Percentiles rank a stretch among this genome's conserved stretches.
These are phyloP conservation scores for Protula sp. DNA, from an alignment of 2,888 invertebrate genomes.

Conservation along the genomic window DNA sequence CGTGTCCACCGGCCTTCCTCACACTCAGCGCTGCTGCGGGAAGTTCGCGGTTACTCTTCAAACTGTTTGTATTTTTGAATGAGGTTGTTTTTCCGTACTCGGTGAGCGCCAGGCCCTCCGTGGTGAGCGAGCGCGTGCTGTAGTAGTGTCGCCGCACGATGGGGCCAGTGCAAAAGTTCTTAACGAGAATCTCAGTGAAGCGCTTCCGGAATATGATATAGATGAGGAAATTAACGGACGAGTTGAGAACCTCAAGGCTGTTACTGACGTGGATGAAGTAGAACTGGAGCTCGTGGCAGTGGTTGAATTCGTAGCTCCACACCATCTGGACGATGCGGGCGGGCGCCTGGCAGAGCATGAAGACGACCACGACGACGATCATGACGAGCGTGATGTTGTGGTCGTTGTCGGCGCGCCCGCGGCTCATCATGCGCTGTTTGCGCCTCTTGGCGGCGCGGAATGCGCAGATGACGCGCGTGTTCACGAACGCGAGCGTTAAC, in stretches of 20 bases:
- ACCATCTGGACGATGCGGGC: slow-evolving; percentile 19
- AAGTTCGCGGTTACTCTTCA: too few species aligned
- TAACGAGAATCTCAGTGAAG: slow-evolving; percentile 19
- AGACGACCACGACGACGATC: slow-evolving; percentile 25
- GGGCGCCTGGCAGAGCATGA: slow-evolving; percentile 26
- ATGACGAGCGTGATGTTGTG: slow-evolving; percentile 27
- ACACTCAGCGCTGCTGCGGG: too few species aligned
- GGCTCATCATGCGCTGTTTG: slow-evolving; percentile 15
- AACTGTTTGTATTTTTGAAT: too few species aligned
- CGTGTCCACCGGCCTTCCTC: too few species aligned
- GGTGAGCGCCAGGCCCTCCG: not conserved
- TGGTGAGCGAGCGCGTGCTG: not conserved
- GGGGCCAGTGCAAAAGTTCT: slow-evolving; percentile 1
- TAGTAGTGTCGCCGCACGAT: not conserved
- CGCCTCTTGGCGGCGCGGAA: slow-evolving; percentile 20
- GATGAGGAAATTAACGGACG: slow-evolving; percentile 25
- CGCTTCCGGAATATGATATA: slow-evolving; percentile 22
- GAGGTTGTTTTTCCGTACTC: not conserved
- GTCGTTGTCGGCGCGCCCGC: slow-evolving; percentile 8
- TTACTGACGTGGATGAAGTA: slow-evolving; percentile 25
- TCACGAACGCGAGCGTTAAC: slow-evolving; percentile 20
- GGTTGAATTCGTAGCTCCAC: slow-evolving; percentile 14
- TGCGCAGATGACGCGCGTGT: slow-evolving; percentile 22
- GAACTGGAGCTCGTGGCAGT: slow-evolving; percentile 15
- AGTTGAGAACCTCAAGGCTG: slow-evolving; percentile 25